Evolutionary conservation across 2,888 invertebrate genomes (phyloP), one percentile per base, ranked within the genome.

Genomic region (Frankliniella intonsa): DNA sequence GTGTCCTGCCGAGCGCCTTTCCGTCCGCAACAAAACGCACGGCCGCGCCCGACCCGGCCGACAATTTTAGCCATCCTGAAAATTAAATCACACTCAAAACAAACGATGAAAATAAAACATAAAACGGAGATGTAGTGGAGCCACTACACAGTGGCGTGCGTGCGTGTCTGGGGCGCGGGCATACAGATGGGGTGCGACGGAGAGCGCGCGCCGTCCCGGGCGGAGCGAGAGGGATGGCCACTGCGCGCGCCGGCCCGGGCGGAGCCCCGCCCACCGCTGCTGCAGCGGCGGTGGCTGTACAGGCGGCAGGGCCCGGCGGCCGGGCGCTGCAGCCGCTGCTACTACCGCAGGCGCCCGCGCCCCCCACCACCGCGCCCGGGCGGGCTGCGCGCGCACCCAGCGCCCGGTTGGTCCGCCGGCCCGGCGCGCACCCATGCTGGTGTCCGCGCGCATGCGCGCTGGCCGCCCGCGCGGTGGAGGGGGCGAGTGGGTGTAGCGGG

Each of bases 381-480:
- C 82, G 83, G 80, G 80, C 80, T 81, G 83, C 80, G 81, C 81
- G 81, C 81, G 82, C 80, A 82, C 81, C 27, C 65, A 62, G 80
- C 81, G 62, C 65, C 69, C 76, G 82, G 76, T 79, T 51, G 76
- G 80, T 27, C 81, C 79, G 81, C 80, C 51, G 80, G 80, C 82
- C 80, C 80, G 80, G 17, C 22, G 81, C 65, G 80, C 81, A 80
- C 81, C 83, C 79, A 81, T 65, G 80, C 49, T 62, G n/a, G 80
- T 12, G 49, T 49, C 12, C 22, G 50, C 83, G 84, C 85, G 85
- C 84, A 85, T 84, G 83, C 85, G 84, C 38, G 38, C 86, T 85
- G 80, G 19, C 49, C 50, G 69, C 76, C 55, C 86, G 85, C 86
- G 87, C 86, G 87, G 85, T 86, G 87, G 87, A 12, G 69, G 69